These are phyloP conservation scores for Dinomys branickii DNA, from an alignment of 2,113 vertebrate species.

Conservation along the genomic window DNA sequence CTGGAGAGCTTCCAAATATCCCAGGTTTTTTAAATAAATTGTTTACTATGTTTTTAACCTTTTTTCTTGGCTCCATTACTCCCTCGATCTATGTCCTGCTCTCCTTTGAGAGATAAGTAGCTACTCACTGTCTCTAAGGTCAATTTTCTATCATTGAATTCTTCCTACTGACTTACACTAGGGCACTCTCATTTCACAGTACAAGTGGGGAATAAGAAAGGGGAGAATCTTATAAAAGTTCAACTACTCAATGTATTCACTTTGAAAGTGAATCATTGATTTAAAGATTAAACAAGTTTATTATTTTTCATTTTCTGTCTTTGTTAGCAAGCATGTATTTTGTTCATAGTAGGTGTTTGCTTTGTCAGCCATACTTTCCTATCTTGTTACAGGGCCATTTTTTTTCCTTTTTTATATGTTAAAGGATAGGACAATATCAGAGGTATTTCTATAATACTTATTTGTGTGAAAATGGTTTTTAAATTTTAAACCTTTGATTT, in stretches of 20 bases:
- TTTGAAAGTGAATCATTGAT: background rate
- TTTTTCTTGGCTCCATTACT: background rate
- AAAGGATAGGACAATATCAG: background rate
- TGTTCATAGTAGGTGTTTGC: background rate
- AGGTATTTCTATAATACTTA: background rate
- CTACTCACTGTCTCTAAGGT: background rate
- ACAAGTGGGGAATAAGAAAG: too few relatives aligned
- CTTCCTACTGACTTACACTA: background rate
- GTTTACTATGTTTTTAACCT: background rate
- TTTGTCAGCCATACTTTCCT: background rate
- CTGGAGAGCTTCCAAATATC: background rate
- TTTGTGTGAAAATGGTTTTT: slow-evolving; percentile 10
- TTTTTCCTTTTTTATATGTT: background rate
- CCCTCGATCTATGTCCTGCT: background rate
- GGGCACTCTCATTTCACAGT: background rate
- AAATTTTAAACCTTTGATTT: background rate
- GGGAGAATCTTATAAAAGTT: background rate
- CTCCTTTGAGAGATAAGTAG: background rate
- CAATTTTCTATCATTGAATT: background rate
- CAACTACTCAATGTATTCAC: background rate
- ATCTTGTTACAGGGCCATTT: background rate
- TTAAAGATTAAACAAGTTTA: background rate
- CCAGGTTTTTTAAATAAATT: background rate
- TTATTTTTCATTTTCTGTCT: background rate
- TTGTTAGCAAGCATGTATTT: background rate